Base-by-base conservation (phyloP, 2,888 invertebrate genomes). In the Ischnus inquisitorius region DNA sequence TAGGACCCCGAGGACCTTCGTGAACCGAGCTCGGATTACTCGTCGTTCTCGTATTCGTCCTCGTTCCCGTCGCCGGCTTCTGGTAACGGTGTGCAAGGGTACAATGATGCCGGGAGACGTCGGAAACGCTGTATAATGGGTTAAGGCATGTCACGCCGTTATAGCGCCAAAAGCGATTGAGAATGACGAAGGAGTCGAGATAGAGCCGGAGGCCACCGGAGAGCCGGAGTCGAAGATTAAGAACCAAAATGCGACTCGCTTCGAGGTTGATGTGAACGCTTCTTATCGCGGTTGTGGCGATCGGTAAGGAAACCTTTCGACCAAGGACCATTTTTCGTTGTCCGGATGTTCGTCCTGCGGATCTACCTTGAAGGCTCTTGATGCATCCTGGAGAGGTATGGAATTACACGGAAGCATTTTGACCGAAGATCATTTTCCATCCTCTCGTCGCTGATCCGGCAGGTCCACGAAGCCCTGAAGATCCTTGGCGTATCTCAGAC, bases 1-100 rank as follows among this genome's bases (percentile, higher is more conserved):
- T 54, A 22, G 74, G 62, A 62, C 79, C 85, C 85, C 69, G 65
- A 67, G 72, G 79, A 85, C 76, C 84, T 84, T 85, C 76, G 76
- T 46, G 80, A 64, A 74, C 48, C 64, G 54, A 60, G 74, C 77
- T 84, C 67, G 80, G 77, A 81, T 84, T 84, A 80, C 60, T 64
- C 79, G 28, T 64, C 76, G 80, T 76, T 41, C 80, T 80, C 80
- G 80, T 74, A 77, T 72, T 77, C 77, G 76, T 80, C 76, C 68
- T 80, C 28, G 62, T 39, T 22, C 71, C n/a, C 60, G 60, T 60
- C 28, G 25, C n/a, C 57, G 80, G 68, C 68, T 79, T 77, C 76
- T 54, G 67, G 65, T 72, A 72, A 72, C 68, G 34, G 51, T 72
- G 77, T 68, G 77, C 54, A 60, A 79, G 68, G 25, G 64, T 25